These are phyloP conservation scores for Isurus oxyrinchus DNA, from an alignment of 2,113 vertebrate genomes.

Conservation along the genomic window DNA sequence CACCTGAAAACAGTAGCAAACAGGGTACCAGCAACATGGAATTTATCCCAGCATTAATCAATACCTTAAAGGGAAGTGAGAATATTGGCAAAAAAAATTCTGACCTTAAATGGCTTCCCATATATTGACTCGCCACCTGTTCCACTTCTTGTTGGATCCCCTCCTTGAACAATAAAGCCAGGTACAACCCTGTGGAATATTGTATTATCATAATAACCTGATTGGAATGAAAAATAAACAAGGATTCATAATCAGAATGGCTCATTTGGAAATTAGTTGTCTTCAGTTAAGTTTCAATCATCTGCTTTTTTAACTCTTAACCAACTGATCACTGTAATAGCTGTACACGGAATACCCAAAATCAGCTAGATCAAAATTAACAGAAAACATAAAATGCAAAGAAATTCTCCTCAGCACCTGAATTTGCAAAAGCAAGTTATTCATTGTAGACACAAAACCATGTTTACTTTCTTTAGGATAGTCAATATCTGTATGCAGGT, in stretches of 20 bases:
- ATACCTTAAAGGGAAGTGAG: neutral
- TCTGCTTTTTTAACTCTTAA: neutral
- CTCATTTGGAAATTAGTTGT: neutral
- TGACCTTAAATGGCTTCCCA: slow-evolving; percentile 81
- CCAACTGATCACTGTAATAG: neutral
- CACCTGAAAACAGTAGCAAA: neutral
- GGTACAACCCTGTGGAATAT: slow-evolving; percentile 89
- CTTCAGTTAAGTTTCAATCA: slow-evolving; percentile 16
- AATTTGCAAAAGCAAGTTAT: neutral
- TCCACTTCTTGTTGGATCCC: slow-evolving; percentile 87
- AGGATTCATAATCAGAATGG: neutral
- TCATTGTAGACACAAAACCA: neutral
- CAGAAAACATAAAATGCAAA: neutral
- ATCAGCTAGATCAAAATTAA: neutral
- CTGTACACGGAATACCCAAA: neutral
- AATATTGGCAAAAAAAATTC: neutral
- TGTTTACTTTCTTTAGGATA: neutral
- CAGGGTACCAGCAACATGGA: neutral
- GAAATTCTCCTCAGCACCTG: neutral
- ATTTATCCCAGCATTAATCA: neutral
- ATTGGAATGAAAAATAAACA: slow-evolving; percentile 35
- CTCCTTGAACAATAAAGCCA: slow-evolving; percentile 91
- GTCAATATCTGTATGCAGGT: neutral
- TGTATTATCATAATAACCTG: slow-evolving; percentile 92
- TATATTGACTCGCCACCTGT: slow-evolving; percentile 87